Evolutionary conservation across 2,888 invertebrate species (phyloP).

Genomic region (Bugulina stolonifera): DNA sequence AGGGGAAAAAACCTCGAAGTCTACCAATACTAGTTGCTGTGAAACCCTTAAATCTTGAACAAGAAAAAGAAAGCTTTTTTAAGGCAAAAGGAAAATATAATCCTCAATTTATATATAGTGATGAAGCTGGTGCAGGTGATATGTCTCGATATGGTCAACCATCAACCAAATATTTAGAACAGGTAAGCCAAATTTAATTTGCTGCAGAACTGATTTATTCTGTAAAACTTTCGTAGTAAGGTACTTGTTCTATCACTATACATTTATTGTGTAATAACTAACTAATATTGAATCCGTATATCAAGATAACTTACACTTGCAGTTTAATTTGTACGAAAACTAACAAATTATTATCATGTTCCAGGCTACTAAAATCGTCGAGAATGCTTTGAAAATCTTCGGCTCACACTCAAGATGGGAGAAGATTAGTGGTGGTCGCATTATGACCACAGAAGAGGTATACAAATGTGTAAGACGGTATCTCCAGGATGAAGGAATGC

Average conservation of each 20-base stretch:
- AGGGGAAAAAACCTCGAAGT: background rate
- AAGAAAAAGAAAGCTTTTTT: constrained; percentile 44
- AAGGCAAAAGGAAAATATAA: constrained; percentile 42
- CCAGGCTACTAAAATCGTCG: constrained; percentile 46
- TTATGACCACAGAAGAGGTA: constrained; percentile 38
- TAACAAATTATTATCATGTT: background rate
- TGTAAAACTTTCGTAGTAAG: too few species aligned
- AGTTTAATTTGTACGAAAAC: background rate
- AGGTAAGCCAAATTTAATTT: too few species aligned
- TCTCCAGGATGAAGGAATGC: constrained; percentile 32
- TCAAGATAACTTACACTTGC: too few species aligned
- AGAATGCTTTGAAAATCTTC: constrained; percentile 37
- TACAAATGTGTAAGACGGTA: constrained; percentile 34
- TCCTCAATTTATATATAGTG: constrained; percentile 41
- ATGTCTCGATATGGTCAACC: constrained; percentile 37
- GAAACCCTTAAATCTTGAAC: constrained; percentile 43
- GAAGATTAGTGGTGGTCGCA: constrained; percentile 39
- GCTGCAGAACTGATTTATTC: too few species aligned
- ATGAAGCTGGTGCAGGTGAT: constrained; percentile 36
- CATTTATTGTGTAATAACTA: too few species aligned
- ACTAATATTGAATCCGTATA: too few species aligned
- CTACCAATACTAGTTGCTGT: constrained; percentile 40
- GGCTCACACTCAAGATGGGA: constrained; percentile 46
- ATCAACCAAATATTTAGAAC: constrained; percentile 36
- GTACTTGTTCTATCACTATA: too few species aligned